Base-by-base conservation (phyloP, 2,113 vertebrate species). In the Leptosomus discolor region DNA sequence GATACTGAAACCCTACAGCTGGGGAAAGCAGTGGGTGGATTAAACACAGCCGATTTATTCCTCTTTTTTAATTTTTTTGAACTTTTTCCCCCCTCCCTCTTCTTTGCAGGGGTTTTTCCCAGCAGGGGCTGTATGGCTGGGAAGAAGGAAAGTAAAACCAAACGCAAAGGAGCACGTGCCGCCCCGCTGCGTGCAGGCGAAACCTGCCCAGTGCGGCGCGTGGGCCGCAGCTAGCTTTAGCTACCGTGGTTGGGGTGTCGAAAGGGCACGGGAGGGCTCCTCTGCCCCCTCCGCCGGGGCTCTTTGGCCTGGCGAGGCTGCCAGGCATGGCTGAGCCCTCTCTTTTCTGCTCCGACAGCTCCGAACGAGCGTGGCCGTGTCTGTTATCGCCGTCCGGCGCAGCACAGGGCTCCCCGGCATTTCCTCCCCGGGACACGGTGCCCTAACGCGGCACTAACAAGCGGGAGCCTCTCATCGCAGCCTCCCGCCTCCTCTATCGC, bases 401-500 rank as follows among this genome's bases (percentile, higher is more conserved):
- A 18, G 57, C 87, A 1, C 34, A 12, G 6, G 14, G 60, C 54
- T 80, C n/a, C 41, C 70, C 61, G 12, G 74, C 53, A 26, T 68
- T 93, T 70, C 94, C 90, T 77, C 48, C 81, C 37, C 68, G 9
- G 77, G 76, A 74, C 61, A 76, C 16, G 68, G 34, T 64, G 76
- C 84, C 79, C 57, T 10, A 26, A 64, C 9, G n/a, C 26, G 11
- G 69, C 27, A 13, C 46, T 1, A 27, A 70, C 6, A 32, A 58
- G 75, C 12, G 6, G 67, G n/a, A 78, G 78, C 54, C 46, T 90
- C 96, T 88, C 92, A 8, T 7, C 39, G 48, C 71, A 15, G 36
- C 15, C 81, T 82, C 87, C 80, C 61, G 75, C 94, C 93, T 85
- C 94, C 92, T 77, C 86, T 64, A 11, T 3, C 57, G 70, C 88